These are phyloP conservation scores for Graptemys geographica DNA, from an alignment of 2,797 vertebrate genomes.

Conservation along the genomic window DNA sequence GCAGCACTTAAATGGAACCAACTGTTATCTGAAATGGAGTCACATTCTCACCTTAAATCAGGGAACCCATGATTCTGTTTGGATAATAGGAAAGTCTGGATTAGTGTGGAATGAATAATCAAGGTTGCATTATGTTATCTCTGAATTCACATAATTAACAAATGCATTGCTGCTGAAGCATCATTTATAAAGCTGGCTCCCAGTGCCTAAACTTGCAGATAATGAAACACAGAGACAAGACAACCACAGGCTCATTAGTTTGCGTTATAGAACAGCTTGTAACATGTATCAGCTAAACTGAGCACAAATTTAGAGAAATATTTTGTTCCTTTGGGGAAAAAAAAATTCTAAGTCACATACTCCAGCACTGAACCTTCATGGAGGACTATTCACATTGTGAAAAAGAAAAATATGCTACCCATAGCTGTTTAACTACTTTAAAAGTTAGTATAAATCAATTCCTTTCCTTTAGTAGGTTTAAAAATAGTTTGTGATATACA, in stretches of 20 bases:
- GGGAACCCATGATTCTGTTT: neutral
- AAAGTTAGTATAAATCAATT: neutral
- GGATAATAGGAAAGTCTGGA: neutral
- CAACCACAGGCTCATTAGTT: neutral
- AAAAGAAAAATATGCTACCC: neutral
- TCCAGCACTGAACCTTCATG: rapidly evolving
- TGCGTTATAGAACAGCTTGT: too few relatives aligned
- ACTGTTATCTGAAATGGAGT: neutral
- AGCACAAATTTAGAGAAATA: neutral
- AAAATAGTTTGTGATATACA: neutral
- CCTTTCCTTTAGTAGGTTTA: neutral
- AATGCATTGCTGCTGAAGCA: too few relatives aligned
- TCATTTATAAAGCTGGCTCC: neutral
- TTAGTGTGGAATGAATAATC: neutral
- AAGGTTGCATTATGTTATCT: neutral
- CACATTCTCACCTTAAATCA: neutral
- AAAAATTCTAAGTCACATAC: neutral
- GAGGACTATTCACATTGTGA: neutral
- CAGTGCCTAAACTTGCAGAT: neutral
- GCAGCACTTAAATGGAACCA: neutral
- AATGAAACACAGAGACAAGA: neutral
- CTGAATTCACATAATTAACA: neutral
- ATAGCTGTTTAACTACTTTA: neutral
- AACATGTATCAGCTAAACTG: neutral
- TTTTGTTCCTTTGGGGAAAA: neutral